Evolutionary conservation across 2,113 vertebrate genomes (phyloP).

Genomic region (Festucalex cinctus): DNA sequence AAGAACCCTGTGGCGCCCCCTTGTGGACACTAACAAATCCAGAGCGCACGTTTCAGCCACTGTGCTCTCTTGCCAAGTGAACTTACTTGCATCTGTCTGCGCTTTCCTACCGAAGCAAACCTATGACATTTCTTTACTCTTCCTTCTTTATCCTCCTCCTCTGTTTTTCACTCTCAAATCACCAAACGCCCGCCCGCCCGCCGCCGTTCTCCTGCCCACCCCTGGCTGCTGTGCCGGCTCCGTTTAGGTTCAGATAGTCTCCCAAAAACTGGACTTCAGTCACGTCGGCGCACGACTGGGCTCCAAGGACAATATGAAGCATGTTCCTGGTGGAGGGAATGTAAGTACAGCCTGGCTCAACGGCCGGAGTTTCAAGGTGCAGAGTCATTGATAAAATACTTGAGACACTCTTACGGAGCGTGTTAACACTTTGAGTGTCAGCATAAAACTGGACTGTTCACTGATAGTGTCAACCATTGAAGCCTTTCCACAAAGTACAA

Average conservation of each 20-base stretch:
- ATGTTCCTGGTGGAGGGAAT: slow-evolving; percentile 99
- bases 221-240: slow-evolving; percentile 78
- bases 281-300: slow-evolving; percentile 97
- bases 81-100: slow-evolving; percentile 6
- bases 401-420: background rate
- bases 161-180: background rate
- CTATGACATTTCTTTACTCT: slow-evolving; percentile 17
- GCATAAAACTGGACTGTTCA: background rate
- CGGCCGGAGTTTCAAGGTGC: slow-evolving; percentile 6
- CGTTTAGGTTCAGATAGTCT: slow-evolving; percentile 95
- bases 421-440: background rate
- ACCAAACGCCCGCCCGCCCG: background rate
- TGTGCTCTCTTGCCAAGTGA: slow-evolving; percentile 13
- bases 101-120: slow-evolving; percentile 40
- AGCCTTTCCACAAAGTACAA: background rate
- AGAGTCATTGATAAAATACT: slow-evolving; percentile 1
- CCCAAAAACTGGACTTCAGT: slow-evolving; percentile 99
- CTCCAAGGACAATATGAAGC: slow-evolving; percentile 99
- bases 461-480: background rate
- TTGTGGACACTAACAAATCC: too few relatives aligned
- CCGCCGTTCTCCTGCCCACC: slow-evolving; percentile 38
- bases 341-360: slow-evolving; percentile 83
- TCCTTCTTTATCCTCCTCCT: background rate
- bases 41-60: too few relatives aligned
- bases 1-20: too few relatives aligned